Evolutionary conservation across 2,797 vertebrate species (phyloP), one percentile per base, ranked within the genome.

Genomic region (Mareca penelope): DNA sequence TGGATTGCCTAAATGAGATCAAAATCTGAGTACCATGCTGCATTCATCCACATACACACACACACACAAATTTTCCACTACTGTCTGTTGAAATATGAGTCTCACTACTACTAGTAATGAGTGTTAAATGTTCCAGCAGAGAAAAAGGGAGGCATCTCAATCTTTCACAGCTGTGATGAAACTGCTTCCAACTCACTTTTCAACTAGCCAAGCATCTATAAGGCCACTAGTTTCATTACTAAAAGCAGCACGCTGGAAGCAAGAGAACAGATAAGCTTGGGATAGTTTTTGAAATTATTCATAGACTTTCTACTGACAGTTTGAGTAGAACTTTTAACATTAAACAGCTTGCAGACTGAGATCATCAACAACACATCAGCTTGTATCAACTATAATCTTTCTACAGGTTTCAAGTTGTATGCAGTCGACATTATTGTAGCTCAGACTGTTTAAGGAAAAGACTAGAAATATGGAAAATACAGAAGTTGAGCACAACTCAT

Each of bases 321-420:
- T 94, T 73, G 76, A 80, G 87, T 65, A 85, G 85, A 94, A 94
- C 80, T 93, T 95, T 85, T 61, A 93, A 59, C 79, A 78, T 90
- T 89, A 93, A 93, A 89, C 90, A 90, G 93, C 89, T 89, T 90
- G 88, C 61, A 96, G 93, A 94, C 86, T 16, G 57, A 87, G 71
- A 91, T 83, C 85, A 94, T 90, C 92, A 85, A 28, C 89, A 88
- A 81, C 29, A 14, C 93, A 96, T 88, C 95, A 86, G 65, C 63
- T 80, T 67, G 15, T 57, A 81, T 37, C 10, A 39, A 65, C 84
- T 60, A 50, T 39, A 96, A 86, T 81, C 82, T 63, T 89, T 81
- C 91, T 40, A 52, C 80, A 88, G 89, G 81, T 80, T 95, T 83
- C 72, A 22, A 89, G 65, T 9, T 50, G 50, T 72, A 78, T 31